Conservation (phyloP, 2,113 vertebrate species). For the Psilopsiagon aymara region DNA sequence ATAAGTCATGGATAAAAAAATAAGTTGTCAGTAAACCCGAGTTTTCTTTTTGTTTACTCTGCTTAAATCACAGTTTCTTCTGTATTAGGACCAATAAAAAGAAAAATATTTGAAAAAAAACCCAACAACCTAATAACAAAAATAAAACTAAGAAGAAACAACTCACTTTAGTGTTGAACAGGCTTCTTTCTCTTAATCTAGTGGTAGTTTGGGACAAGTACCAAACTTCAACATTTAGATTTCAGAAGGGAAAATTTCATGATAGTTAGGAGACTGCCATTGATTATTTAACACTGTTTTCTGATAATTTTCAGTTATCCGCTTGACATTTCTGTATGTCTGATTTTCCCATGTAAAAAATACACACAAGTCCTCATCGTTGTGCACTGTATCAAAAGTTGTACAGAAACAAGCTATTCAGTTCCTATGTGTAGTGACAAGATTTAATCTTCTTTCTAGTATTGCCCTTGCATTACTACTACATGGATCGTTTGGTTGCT, state of each 20-base stretch:
- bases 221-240: not conserved
- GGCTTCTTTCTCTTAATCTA: not conserved
- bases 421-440: not conserved
- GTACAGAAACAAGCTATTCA: not conserved
- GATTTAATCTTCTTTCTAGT: not conserved
- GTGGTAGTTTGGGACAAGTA: not conserved
- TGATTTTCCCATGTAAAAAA: not conserved
- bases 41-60: not conserved
- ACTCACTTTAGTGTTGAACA: not conserved
- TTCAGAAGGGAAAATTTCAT: not conserved
- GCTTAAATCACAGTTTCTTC: not conserved
- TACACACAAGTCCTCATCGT: not conserved
- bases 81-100: not conserved
- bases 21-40: not conserved
- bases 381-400: not conserved
- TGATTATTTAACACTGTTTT: not conserved
- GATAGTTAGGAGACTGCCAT: not conserved
- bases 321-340: not conserved
- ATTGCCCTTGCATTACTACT: not conserved
- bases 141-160: not conserved
- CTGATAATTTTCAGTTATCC: not conserved
- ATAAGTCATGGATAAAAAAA: not conserved
- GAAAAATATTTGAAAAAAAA: not conserved
- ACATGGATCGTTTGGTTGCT: not conserved
- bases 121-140: not conserved